These are phyloP conservation scores for Pomatostomus ruficeps DNA, from an alignment of 2,113 vertebrate genomes.

Conservation along the genomic window DNA sequence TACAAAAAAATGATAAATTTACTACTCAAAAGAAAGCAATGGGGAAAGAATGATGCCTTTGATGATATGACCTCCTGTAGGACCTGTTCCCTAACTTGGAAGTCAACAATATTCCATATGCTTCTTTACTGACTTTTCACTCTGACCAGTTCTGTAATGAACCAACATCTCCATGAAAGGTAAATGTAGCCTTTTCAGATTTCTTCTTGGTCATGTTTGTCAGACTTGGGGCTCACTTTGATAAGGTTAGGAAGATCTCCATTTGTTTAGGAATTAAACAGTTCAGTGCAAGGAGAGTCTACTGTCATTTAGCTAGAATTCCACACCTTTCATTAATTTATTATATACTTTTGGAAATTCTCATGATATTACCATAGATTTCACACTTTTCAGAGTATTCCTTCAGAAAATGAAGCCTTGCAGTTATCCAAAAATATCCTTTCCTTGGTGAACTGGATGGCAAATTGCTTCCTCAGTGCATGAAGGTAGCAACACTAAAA, in stretches of 20 bases:
- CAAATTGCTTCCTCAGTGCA: not conserved
- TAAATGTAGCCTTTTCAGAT: not conserved
- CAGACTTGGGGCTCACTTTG: not conserved
- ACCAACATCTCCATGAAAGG: not conserved
- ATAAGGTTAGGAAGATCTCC: not conserved
- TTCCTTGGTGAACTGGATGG: not conserved
- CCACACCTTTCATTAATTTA: not conserved
- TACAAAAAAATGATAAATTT: not conserved
- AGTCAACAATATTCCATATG: not conserved
- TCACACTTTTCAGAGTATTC: not conserved
- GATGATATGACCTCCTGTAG: not conserved
- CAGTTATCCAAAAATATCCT: not conserved
- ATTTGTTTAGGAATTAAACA: slow-evolving; percentile 10
- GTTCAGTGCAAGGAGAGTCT: not conserved
- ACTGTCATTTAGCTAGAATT: not conserved
- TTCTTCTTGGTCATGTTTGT: not conserved
- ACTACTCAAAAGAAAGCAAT: not conserved
- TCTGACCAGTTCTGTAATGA: not conserved
- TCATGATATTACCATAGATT: not conserved
- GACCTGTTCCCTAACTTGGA: not conserved
- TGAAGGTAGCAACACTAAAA: not conserved
- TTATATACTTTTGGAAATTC: not conserved
- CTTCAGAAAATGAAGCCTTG: not conserved
- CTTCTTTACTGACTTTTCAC: not conserved
- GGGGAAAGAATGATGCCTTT: not conserved